Conservation (phyloP, 2,113 vertebrate species). For the Motacilla tschutschensis region DNA sequence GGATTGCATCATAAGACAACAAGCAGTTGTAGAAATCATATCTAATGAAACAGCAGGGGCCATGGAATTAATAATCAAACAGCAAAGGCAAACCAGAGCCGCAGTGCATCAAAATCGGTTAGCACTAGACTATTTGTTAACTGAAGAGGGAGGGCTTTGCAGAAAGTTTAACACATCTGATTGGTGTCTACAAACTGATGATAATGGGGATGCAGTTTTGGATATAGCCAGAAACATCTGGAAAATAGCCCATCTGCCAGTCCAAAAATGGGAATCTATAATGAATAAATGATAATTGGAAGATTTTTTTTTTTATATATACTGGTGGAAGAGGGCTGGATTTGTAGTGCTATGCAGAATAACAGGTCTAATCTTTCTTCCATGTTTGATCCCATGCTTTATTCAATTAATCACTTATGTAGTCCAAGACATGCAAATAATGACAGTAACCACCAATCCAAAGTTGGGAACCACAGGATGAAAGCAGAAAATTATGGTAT, state of each 20-base stretch:
- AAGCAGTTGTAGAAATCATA: not conserved
- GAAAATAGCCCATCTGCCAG: not conserved
- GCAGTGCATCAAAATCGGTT: not conserved
- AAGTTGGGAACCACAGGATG: rapidly evolving
- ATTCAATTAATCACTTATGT: not conserved
- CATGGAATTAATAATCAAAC: not conserved
- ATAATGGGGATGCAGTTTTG: not conserved
- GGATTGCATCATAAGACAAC: not conserved
- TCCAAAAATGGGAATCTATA: not conserved
- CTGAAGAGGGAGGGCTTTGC: not conserved
- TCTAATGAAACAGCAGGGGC: not conserved
- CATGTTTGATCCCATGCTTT: not conserved
- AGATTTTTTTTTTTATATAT: not conserved
- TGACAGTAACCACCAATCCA: not conserved
- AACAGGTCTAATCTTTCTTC: not conserved
- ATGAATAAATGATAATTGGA: not conserved
- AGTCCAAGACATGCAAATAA: not conserved
- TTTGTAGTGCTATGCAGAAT: not conserved
- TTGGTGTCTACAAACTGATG: not conserved
- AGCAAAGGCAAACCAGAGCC: not conserved
- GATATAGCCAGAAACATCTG: not conserved
- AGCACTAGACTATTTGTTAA: not conserved
- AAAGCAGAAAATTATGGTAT: not conserved
- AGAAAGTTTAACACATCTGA: not conserved
- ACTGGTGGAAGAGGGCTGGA: not conserved